Conservation (phyloP, 2,113 vertebrate genomes). For the Stegostoma tigrinum region DNA sequence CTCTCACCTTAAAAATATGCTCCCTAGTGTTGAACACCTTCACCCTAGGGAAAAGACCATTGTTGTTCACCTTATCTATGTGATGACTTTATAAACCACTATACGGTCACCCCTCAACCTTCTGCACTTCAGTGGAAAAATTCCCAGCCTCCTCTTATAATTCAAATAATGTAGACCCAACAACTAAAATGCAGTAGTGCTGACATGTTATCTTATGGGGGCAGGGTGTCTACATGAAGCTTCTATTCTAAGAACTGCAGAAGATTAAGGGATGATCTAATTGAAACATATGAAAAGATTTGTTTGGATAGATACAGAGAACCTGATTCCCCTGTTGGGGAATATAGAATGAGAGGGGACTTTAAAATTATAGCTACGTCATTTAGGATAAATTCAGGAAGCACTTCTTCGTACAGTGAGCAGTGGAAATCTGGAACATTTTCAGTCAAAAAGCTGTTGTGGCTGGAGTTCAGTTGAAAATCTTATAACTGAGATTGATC, state of each 20-base stretch:
- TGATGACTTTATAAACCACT: too few species aligned
- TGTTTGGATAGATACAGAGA: background rate
- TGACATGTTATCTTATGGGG: background rate
- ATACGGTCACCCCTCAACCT: too few species aligned
- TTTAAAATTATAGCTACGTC: background rate
- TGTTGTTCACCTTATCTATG: too few species aligned
- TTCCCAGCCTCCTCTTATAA: too few species aligned
- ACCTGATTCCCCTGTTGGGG: background rate
- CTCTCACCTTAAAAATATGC: too few species aligned
- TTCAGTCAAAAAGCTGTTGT: background rate
- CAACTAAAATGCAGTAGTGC: too few species aligned
- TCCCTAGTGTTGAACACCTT: too few species aligned
- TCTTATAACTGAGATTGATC: background rate
- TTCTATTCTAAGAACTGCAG: background rate
- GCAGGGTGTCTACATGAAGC: background rate
- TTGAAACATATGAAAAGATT: background rate
- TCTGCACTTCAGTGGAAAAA: too few species aligned
- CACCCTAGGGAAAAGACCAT: too few species aligned
- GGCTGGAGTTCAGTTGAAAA: background rate
- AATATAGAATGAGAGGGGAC: background rate
- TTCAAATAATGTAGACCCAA: too few species aligned
- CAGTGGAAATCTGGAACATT: background rate
- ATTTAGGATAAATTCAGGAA: background rate
- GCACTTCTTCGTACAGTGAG: background rate
- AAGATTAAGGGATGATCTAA: background rate